Percentiles rank a stretch among this genome's conserved stretches.
phyloP scores from a whole-genome alignment of 2,113 vertebrate genomes.

The Phoenicopterus ruber region DNA sequence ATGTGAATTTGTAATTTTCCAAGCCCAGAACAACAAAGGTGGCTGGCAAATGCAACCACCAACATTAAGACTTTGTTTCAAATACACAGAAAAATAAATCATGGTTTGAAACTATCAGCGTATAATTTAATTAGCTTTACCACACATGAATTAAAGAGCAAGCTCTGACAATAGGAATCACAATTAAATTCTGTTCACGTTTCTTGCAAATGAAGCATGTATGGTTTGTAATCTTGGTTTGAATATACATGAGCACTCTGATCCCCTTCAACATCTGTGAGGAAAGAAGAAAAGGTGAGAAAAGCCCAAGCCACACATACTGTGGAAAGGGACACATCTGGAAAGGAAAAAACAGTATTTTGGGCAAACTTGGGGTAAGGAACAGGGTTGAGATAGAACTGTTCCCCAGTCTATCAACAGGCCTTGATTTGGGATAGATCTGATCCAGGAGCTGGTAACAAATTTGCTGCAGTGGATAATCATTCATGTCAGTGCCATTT shows the following conservation, averaged over 20 bases:
- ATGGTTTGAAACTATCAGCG: neutral
- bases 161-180: neutral
- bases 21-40: neutral
- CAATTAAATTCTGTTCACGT: neutral
- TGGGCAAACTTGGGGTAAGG: neutral
- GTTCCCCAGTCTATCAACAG: neutral
- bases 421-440: neutral
- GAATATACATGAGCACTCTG: neutral
- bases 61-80: neutral
- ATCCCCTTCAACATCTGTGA: neutral
- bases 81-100: neutral
- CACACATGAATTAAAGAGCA: neutral
- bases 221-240: neutral
- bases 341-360: neutral
- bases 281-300: neutral
- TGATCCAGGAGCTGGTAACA: neutral
- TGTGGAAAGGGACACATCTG: neutral
- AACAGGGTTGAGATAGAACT: neutral
- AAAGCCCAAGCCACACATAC: neutral
- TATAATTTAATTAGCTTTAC: neutral
- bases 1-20: neutral
- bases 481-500: neutral
- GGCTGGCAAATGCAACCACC: neutral
- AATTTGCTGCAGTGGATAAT: neutral
- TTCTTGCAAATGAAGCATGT: neutral